Evolutionary conservation across 2,888 invertebrate genomes (phyloP), one percentile per base, ranked within the genome.

Genomic region (Spodoptera picta): DNA sequence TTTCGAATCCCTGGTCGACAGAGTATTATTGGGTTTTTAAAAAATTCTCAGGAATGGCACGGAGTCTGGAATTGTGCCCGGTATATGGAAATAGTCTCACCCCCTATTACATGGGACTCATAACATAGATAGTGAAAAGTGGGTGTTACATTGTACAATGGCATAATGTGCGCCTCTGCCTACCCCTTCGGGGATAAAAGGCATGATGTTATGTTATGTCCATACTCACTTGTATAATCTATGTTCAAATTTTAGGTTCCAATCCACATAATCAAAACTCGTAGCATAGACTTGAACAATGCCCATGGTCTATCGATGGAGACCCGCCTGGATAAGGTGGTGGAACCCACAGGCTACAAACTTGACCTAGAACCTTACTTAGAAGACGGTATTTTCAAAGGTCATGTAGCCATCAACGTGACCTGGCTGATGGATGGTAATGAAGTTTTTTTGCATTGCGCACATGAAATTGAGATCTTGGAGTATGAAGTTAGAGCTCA

Each of bases 281-380:
- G 95, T 54, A 97, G 97, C 82, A 96, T 97, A 69, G 97, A 97
- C 83, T 87, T 97, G 56, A 96, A 97, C 77, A 96, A 97, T 68
- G 95, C 97, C 0, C 95, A 96, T 79, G 93, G 95, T 0, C 88
- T 97, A 10, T 95, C 96, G 45, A 95, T 96, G 73, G 97, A 97
- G 72, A 95, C 93, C 1, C 95, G 96, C 4, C 85, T 97, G 54
- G 96, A 96, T 0, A 95, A 95, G 65, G 94, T 96, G 36, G 94
- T 97, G 1, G 90, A 95, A 41, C 97, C 97, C 0, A 95, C 93
- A 0, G 95, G 95, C 4, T 98, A 98, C 84, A 93, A 95, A 24
- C 81, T 98, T 41, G 95, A 96, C 61, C 83, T 98, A 10, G 95
- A 96, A 63, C 97, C 97, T 0, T 95, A 95, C 65, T 90, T 96